Evolutionary conservation across 2,797 vertebrate species (phyloP).

Genomic region (Halcyon leucocephala): DNA sequence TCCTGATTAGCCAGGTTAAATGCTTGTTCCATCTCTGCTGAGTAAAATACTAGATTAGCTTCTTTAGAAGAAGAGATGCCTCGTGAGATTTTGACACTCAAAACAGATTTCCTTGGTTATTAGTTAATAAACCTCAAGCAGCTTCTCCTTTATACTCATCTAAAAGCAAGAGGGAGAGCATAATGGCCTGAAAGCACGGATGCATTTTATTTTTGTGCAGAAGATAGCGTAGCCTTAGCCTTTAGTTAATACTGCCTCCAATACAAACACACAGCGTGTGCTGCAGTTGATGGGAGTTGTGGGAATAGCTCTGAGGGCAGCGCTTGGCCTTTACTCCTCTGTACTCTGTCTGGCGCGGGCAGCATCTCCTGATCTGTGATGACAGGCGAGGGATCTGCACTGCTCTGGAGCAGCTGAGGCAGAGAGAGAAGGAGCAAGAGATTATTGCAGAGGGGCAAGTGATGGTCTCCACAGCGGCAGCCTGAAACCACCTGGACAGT

Average conservation of each 20-base stretch:
- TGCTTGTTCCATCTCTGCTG: not conserved
- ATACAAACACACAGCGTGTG: accelerated
- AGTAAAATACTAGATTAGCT: constrained; percentile 15
- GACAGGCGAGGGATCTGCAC: not conserved
- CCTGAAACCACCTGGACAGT: not conserved
- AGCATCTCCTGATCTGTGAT: not conserved
- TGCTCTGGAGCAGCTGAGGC: not conserved
- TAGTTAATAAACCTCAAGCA: constrained; percentile 36
- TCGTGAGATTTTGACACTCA: constrained; percentile 34
- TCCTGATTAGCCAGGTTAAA: constrained; percentile 32
- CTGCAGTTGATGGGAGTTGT: not conserved
- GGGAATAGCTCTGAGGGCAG: constrained; percentile 3
- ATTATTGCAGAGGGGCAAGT: accelerated
- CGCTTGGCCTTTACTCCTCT: not conserved
- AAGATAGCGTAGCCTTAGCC: not conserved
- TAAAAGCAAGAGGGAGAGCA: constrained; percentile 1
- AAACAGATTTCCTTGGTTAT: constrained; percentile 5
- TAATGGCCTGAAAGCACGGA: not conserved
- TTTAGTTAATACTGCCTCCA: not conserved
- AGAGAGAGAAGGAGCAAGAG: not conserved
- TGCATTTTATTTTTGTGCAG: not conserved
- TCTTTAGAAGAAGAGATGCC: not conserved
- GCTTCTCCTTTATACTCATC: not conserved
- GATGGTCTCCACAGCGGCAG: not conserved
- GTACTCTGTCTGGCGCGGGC: not conserved